Conservation (phyloP, 2,113 vertebrate species). For the Eleginops maclovinus region DNA sequence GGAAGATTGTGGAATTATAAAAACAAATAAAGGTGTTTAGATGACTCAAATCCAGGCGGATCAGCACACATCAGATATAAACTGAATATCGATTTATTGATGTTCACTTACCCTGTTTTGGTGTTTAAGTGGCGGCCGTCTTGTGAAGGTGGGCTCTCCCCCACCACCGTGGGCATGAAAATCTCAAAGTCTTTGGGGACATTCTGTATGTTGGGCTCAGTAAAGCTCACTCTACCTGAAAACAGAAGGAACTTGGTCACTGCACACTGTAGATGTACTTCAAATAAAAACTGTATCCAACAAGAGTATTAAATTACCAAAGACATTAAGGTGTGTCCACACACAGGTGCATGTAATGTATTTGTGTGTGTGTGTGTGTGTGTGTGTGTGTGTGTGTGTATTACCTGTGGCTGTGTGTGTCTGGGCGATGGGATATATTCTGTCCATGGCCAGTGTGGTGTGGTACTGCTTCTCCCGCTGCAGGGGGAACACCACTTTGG, state of each 20-base stretch:
- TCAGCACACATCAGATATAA: not conserved
- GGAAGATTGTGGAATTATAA: not conserved
- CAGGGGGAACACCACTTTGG: conserved; percentile 95
- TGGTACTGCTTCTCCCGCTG: conserved; percentile 90
- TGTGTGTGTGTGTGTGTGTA: not conserved
- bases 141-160: conserved; percentile 89
- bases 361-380: too few species aligned
- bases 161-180: conserved; percentile 87
- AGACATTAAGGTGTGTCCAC: too few species aligned
- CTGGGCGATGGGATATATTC: conserved; percentile 92
- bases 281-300: not conserved
- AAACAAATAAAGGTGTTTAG: too few species aligned
- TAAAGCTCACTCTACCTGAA: conserved; percentile 93
- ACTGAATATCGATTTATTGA: not conserved
- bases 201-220: conserved; percentile 97
- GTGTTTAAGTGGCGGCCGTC: conserved; percentile 24
- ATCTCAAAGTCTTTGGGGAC: conserved; percentile 98
- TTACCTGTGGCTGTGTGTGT: conserved; percentile 96
- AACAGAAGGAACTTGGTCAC: conserved; percentile 25
- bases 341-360: too few species aligned
- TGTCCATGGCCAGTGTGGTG: conserved; percentile 89
- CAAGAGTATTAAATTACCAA: not conserved
- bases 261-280: not conserved
- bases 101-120: conserved; percentile 69
- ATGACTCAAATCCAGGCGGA: not conserved